phyloP scores from a whole-genome alignment of 2,888 invertebrate genomes.

The Cantharis rufa region DNA sequence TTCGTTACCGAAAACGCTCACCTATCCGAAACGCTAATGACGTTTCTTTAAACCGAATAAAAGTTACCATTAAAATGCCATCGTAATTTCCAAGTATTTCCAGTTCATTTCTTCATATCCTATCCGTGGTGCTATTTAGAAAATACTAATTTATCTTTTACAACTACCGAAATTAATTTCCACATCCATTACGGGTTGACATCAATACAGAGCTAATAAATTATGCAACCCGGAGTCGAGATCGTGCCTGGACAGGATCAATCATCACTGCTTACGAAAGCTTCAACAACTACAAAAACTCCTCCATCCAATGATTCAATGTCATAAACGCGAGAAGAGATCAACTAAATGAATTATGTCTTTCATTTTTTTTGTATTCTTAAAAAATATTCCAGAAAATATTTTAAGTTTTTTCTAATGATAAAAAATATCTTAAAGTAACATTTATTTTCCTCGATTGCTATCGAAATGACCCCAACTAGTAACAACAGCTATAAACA shows the following conservation, averaged over 20 bases:
- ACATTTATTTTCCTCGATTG: constrained; percentile 13
- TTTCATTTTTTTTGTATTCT: constrained; percentile 10
- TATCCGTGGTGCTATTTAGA: constrained; percentile 34
- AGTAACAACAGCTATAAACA: constrained; percentile 49
- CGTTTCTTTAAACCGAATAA: constrained; percentile 19
- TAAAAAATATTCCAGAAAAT: neutral
- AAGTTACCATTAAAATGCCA: constrained; percentile 30
- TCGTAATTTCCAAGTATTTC: constrained; percentile 27
- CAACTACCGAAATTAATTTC: constrained; percentile 50
- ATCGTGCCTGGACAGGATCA: constrained; percentile 40
- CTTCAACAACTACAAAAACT: constrained; percentile 35
- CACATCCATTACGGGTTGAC: constrained; percentile 49
- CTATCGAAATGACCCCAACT: constrained; percentile 23
- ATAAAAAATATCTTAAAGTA: neutral
- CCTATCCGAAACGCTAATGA: constrained; percentile 1
- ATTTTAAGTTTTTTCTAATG: neutral
- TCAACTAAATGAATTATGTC: constrained; percentile 25
- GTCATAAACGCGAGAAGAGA: constrained; percentile 34
- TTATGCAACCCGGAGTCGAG: constrained; percentile 39
- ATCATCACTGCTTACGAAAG: constrained; percentile 38
- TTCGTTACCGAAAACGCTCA: constrained; percentile 18
- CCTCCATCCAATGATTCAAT: constrained; percentile 34
- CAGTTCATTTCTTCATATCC: constrained; percentile 38
- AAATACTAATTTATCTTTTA: constrained; percentile 49
- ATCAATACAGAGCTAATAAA: constrained; percentile 44